Percentiles rank a stretch among this genome's conserved stretches.
Conservation (phyloP, 1,140 invertebrate genomes). For the Pollicipes pollicipes region DNA sequence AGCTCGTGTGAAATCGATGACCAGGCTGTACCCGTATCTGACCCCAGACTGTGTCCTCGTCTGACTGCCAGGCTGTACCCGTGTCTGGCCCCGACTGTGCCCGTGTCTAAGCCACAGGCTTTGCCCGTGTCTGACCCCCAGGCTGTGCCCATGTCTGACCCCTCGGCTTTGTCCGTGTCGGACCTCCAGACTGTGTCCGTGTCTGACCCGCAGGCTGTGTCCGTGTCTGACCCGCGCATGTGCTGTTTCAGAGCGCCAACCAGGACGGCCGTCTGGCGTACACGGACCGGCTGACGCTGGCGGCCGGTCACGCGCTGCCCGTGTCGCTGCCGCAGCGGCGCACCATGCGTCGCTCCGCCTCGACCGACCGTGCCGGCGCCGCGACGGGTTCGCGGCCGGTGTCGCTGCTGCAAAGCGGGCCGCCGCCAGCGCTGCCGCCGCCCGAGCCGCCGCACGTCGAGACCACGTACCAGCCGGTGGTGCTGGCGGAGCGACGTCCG, state of each 20-base stretch:
- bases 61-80: too few relatives aligned
- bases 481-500: neutral
- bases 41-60: too few relatives aligned
- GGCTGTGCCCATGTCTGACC: too few relatives aligned
- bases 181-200: too few relatives aligned
- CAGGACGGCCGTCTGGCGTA: neutral
- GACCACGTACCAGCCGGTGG: neutral
- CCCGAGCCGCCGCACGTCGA: slow-evolving; percentile 1
- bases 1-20: too few relatives aligned
- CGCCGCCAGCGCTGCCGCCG: neutral
- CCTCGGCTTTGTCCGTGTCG: too few relatives aligned
- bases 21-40: too few relatives aligned
- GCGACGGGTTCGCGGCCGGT: neutral
- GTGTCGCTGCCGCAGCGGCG: neutral
- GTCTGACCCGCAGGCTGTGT: too few relatives aligned
- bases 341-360: neutral
- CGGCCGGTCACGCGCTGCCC: neutral
- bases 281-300: neutral
- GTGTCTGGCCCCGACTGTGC: too few relatives aligned
- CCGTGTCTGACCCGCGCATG: too few relatives aligned
- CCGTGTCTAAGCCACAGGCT: too few relatives aligned
- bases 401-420: neutral
- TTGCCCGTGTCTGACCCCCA: too few relatives aligned
- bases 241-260: neutral
- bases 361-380: neutral